Conservation (phyloP, 2,113 vertebrate genomes). For the Chrysemys picta region DNA sequence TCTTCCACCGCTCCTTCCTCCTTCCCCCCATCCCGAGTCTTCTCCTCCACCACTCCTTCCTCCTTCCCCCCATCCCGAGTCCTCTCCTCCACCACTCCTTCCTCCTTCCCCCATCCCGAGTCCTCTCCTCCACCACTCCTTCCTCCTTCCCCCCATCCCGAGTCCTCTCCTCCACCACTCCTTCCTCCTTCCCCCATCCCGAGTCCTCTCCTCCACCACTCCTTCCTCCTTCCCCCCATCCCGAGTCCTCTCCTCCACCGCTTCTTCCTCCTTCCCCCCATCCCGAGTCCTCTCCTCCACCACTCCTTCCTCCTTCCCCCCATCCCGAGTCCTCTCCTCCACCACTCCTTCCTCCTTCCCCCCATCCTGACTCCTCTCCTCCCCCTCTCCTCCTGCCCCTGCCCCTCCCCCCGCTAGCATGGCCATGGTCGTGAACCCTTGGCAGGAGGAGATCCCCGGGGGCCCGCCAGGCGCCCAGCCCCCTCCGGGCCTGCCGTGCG, state of each 20-base stretch:
- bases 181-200: too few relatives aligned
- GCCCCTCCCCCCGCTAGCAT: conserved; percentile 4
- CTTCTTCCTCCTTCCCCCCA: background rate
- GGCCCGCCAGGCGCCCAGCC: conserved; percentile 75
- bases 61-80: too few relatives aligned
- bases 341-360: too few relatives aligned
- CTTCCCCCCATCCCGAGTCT: too few relatives aligned
- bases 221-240: background rate
- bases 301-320: background rate
- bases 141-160: too few relatives aligned
- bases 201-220: background rate
- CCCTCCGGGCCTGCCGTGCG: conserved; percentile 82
- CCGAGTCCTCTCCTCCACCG: too few relatives aligned
- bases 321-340: too few relatives aligned
- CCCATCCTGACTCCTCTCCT: background rate
- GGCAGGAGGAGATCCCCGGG: conserved; percentile 87
- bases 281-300: background rate
- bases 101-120: too few relatives aligned
- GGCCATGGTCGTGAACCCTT: conserved; percentile 89
- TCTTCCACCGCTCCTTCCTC: too few relatives aligned
- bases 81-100: too few relatives aligned
- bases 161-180: background rate
- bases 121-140: too few relatives aligned
- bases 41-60: too few relatives aligned
- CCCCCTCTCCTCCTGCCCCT: background rate